Percentiles rank a stretch among this genome's conserved stretches.
Conservation (phyloP, 2,888 invertebrate genomes). For the Gibbula magus region DNA sequence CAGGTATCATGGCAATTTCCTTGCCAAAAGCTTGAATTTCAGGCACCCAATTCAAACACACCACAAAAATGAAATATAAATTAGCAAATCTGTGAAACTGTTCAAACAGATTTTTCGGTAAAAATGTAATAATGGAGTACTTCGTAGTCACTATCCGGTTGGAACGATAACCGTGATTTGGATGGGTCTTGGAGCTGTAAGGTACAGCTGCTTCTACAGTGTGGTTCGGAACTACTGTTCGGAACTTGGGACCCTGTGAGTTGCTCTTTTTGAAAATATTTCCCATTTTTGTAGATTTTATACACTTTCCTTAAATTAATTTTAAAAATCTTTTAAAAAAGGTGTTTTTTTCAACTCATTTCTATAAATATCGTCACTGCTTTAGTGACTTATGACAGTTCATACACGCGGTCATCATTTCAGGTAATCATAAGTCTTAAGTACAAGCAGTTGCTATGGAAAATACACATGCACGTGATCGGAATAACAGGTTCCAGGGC, state of each 20-base stretch:
- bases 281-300: constrained; percentile 49
- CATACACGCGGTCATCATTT: no score
- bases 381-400: neutral
- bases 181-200: constrained; percentile 55
- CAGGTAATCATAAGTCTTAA: neutral
- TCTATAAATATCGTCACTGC: no score
- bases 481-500: neutral
- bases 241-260: constrained; percentile 51
- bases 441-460: neutral
- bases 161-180: constrained; percentile 57
- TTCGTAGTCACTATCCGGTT: constrained; percentile 77
- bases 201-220: constrained; percentile 45
- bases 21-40: constrained; percentile 91
- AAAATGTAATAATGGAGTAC: constrained; percentile 93
- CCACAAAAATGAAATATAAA: constrained; percentile 97
- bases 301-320: no score
- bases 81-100: constrained; percentile 98
- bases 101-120: constrained; percentile 96
- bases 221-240: constrained; percentile 62
- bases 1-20: constrained; percentile 95
- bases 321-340: no score
- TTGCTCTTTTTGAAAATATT: constrained; percentile 51
- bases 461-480: neutral
- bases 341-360: no score
- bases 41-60: constrained; percentile 96